A percentile compares a stretch with the other conserved stretches of the same genome.
Conservation (phyloP, 2,888 invertebrate species). For the Eupithecia tripunctaria region DNA sequence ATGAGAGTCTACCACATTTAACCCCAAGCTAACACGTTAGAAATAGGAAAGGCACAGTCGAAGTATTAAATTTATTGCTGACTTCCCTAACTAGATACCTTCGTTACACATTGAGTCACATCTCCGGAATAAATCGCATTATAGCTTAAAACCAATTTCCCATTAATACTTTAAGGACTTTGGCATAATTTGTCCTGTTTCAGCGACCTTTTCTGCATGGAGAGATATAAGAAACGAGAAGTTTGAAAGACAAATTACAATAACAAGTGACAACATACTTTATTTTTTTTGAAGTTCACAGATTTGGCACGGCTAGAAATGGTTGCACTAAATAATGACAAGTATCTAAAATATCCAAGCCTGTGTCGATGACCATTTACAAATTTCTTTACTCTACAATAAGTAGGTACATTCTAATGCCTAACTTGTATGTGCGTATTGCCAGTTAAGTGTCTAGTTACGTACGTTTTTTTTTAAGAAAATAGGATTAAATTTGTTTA, state of each 20-base stretch:
- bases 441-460: constrained; percentile 74
- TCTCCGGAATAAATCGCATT: constrained; percentile 51
- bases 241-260: constrained; percentile 49
- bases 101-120: constrained; percentile 56
- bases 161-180: constrained; percentile 48
- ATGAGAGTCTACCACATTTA: constrained; percentile 73
- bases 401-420: constrained; percentile 51
- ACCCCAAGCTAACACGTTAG: constrained; percentile 81
- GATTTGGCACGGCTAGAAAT: constrained; percentile 75
- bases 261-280: constrained; percentile 36
- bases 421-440: constrained; percentile 75
- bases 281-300: constrained; percentile 46
- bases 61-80: constrained; percentile 85
- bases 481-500: constrained; percentile 80
- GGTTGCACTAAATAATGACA: constrained; percentile 50
- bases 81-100: constrained; percentile 77
- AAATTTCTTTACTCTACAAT: constrained; percentile 51
- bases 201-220: constrained; percentile 46
- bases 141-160: constrained; percentile 48
- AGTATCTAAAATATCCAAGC: constrained; percentile 45
- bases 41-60: constrained; percentile 85
- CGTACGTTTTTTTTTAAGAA: constrained; percentile 78
- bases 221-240: constrained; percentile 48
- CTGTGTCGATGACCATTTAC: constrained; percentile 51
- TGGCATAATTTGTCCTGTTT: constrained; percentile 48